Base-by-base conservation (phyloP, 2,113 vertebrate species). In the Capreolus pygargus region DNA sequence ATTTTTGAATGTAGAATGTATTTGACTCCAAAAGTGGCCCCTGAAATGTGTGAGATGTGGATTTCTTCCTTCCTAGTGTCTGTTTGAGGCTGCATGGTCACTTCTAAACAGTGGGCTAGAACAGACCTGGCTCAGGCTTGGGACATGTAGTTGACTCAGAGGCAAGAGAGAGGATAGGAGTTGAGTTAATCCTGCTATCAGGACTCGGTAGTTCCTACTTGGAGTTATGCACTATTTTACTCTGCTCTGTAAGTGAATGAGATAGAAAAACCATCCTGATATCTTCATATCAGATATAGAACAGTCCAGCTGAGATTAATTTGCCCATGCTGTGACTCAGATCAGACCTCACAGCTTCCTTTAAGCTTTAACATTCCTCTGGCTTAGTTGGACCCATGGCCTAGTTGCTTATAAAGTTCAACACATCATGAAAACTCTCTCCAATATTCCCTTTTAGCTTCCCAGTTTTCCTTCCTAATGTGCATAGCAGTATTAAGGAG, bases 1-100 rank as follows among this genome's bases (percentile, higher is more conserved):
- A 47, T 45, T 84, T 96, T 92, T 86, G 9, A 91, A 92, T 84
- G 17, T 81, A 83, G 28, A 91, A 95, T 81, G 23, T 91, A 94
- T 58, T 67, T 81, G 61, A 21, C 36, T 55, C 16, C 11, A 54
- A 97, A 86, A 90, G 12, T 14, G 39, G 16, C 2, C 14, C 2
- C 4, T 74, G 11, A 84, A 50, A 11, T 84, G 39, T 30, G 33
- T 74, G 28, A 47, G 74, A 57, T 39, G 11, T 83, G n/a, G 27
- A 79, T 92, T 89, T 19, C 7, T 91, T 96, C 55, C 54, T 96
- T 87, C 43, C 5, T 84, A 79, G 81, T 17, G 28, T 92, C 60
- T 76, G 10, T 36, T 5, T 83, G 58, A 96, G 39, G 3, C 10
- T n/a, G 1, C 13, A 82, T 33, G 39, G 43, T 43, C 54, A 43